These are phyloP conservation scores for Melanotaenia nigrans DNA, from an alignment of 2,797 vertebrate genomes.

Conservation along the genomic window DNA sequence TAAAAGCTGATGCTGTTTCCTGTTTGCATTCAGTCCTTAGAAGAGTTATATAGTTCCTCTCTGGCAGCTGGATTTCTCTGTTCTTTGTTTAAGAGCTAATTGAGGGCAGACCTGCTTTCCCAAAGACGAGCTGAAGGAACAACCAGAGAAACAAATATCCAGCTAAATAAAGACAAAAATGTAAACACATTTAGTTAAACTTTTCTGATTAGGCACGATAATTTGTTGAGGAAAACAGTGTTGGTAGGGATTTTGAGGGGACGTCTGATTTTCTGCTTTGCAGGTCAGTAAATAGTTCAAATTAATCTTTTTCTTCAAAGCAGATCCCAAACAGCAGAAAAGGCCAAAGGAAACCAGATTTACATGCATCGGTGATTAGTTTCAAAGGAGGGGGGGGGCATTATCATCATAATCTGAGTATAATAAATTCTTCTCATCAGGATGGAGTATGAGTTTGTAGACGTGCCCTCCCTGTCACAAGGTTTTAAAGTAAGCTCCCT, in stretches of 20 bases:
- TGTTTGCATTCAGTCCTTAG: background rate
- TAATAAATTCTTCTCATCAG: constrained; percentile 26
- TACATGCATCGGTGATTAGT: constrained; percentile 14
- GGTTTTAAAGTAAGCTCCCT: constrained; percentile 57
- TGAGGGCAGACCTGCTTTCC: background rate
- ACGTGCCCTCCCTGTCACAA: constrained; percentile 45
- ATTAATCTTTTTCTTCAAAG: background rate
- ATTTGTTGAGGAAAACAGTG: too few relatives aligned
- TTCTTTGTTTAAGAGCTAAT: background rate
- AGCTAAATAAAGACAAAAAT: background rate
- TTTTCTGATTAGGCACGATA: too few relatives aligned
- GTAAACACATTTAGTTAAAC: background rate
- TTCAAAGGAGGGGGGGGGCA: constrained; percentile 1
- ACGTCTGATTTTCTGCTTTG: background rate
- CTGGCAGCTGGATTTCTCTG: constrained; percentile 2
- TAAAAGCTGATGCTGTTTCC: background rate
- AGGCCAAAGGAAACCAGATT: background rate
- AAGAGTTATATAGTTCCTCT: background rate
- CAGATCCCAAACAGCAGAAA: background rate
- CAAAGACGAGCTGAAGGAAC: background rate
- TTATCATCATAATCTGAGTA: constrained; percentile 24
- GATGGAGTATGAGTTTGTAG: constrained; percentile 23
- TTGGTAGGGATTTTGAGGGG: background rate
- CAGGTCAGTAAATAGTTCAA: background rate
- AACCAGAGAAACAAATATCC: background rate